Base-by-base conservation (phyloP, 2,888 invertebrate species). In the Eubasilissa splendida region DNA sequence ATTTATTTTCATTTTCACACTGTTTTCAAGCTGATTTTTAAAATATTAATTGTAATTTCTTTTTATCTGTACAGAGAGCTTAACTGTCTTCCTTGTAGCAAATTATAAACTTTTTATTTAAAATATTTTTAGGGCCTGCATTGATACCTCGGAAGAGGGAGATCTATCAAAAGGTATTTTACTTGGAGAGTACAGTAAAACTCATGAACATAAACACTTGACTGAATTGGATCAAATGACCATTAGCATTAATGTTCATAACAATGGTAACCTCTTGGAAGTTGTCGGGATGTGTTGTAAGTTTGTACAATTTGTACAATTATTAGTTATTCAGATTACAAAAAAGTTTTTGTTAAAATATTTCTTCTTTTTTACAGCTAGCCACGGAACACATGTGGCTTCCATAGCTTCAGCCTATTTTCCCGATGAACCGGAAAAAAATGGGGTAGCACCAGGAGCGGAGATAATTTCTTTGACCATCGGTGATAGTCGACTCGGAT, bases 381-480 rank as follows among this genome's bases (percentile, higher is more conserved):
- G 96, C 76, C 99, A 99, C 88, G 99, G 99, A 50, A 99, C 99
- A 0, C 99, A 99, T 88, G 99, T 99, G 4, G 97, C 99, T 0
- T 96, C 97, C 9, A 99, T 99, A 85, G 97, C 99, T 1, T 94
- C 98, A 1, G 99, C 96, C 0, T 92, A 95, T 89, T 97, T 96
- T 88, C 95, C 96, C 0, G 94, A 96, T 42, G 93, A 93, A 77
- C 96, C 96, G 0, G 97, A 97, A 85, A 92, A 94, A 84, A 97
- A 98, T 88, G 99, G 99, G 2, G 93, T 99, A 0, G 99, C 99
- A 0, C 99, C 99, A 0, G 99, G 99, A 54, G 99, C 99, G 2
- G 96, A 97, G 89, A 93, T 99, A 77, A 92, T 99, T 58, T 97
- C 98, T 0, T 90, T 99, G 71, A 96, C 96, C 53, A 97, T 99